A percentile compares a stretch with the other conserved stretches of the same genome.
phyloP scores from a whole-genome alignment of 2,888 invertebrate genomes.

The Choreutis nemorana region DNA sequence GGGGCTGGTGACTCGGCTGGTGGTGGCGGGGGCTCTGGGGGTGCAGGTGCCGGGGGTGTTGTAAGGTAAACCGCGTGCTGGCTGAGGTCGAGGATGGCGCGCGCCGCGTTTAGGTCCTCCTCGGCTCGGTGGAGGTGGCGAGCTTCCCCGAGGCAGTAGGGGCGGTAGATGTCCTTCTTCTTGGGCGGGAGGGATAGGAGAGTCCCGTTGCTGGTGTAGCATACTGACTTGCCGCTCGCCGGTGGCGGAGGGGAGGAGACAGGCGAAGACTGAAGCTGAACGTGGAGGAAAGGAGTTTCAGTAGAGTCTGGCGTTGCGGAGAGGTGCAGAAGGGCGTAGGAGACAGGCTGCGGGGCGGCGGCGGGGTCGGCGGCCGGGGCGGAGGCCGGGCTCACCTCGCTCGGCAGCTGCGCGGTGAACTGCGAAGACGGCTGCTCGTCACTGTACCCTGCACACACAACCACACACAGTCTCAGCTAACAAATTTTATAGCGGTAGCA shows the following conservation, averaged over 20 bases:
- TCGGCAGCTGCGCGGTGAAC: constrained; percentile 78
- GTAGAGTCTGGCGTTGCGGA: constrained; percentile 42
- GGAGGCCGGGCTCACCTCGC: constrained; percentile 74
- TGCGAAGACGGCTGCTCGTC: constrained; percentile 80
- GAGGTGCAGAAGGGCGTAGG: constrained; percentile 58
- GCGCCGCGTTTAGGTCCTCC: constrained; percentile 87
- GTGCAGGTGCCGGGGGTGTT: constrained; percentile 45
- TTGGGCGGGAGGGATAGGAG: constrained; percentile 85
- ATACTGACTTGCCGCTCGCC: constrained; percentile 81
- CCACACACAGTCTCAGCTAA: too few species aligned
- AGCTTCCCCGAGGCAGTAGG: constrained; percentile 78
- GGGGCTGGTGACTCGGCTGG: constrained; percentile 17
- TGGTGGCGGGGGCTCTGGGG: constrained; percentile 21
- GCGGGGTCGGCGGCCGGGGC: constrained; percentile 31
- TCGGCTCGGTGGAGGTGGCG: constrained; percentile 69
- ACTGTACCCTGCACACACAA: constrained; percentile 77
- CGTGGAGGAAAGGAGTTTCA: constrained; percentile 48
- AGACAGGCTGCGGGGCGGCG: constrained; percentile 47
- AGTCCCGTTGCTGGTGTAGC: constrained; percentile 86
- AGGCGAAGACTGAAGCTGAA: constrained; percentile 57
- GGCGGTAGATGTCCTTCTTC: constrained; percentile 90
- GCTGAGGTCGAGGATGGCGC: constrained; percentile 88
- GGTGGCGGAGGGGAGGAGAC: constrained; percentile 54
- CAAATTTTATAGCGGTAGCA: too few species aligned
- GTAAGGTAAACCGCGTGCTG: constrained; percentile 81